phyloP scores from a whole-genome alignment of 2,888 invertebrate species.

The Fragum whitleyi region DNA sequence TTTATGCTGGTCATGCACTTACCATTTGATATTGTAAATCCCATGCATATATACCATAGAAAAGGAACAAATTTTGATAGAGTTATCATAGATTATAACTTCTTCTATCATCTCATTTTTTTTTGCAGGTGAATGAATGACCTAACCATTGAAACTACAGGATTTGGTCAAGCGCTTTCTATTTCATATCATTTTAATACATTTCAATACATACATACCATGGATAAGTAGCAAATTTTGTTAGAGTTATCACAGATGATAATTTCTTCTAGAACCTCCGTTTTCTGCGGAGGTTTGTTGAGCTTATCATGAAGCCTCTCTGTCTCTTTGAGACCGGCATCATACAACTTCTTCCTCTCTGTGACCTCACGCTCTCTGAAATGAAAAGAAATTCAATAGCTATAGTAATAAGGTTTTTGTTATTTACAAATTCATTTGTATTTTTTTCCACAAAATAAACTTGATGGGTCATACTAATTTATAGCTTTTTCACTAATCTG shows the following conservation, averaged over 20 bases:
- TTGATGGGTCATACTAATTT: too few relatives aligned
- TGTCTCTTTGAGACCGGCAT: conserved; percentile 88
- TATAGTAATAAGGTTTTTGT: neutral
- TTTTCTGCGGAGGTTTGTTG: conserved; percentile 80
- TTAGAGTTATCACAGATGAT: conserved; percentile 94
- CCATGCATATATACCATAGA: conserved; percentile 89
- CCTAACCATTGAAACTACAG: too few relatives aligned
- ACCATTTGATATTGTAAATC: too few relatives aligned
- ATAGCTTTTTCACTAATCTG: too few relatives aligned
- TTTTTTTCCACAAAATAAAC: too few relatives aligned
- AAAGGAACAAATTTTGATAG: conserved; percentile 92
- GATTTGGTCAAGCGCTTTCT: too few relatives aligned
- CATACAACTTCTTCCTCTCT: conserved; percentile 88
- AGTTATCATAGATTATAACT: conserved; percentile 93
- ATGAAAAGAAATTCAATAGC: too few relatives aligned
- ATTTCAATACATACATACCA: conserved; percentile 88
- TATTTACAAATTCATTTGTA: too few relatives aligned
- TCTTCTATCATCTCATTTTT: conserved; percentile 86
- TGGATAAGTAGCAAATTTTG: conserved; percentile 92
- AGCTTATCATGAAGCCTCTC: conserved; percentile 87
- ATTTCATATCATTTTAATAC: too few relatives aligned
- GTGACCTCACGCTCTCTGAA: conserved; percentile 88
- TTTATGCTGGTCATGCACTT: too few relatives aligned
- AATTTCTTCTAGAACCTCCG: conserved; percentile 87
- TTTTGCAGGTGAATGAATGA: too few relatives aligned